Evolutionary conservation across 2,888 invertebrate genomes (phyloP), one percentile per base, ranked within the genome.

Genomic region (Volucella zonaria): DNA sequence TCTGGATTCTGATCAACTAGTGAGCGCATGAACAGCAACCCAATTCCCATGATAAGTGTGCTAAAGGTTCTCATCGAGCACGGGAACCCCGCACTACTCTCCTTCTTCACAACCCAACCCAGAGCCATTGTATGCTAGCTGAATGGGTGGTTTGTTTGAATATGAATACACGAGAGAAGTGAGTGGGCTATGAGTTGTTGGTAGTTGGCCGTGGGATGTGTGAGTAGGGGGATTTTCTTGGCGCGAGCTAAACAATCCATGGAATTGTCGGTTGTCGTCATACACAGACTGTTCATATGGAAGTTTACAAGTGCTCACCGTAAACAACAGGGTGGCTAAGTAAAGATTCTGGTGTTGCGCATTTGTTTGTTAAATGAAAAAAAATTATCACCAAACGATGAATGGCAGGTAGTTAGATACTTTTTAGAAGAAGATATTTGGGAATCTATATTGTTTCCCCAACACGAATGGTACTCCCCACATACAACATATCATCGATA

Each of bases 11-110:
- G 81, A 87, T 87, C 87, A 85, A 87, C 87, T 86, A 51, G 80
- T 82, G 85, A 82, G 82, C 85, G 79, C 86, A 87, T 87, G 87
- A 73, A 85, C 85, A 82, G 71, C 86, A 86, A 87, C 86, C 87
- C 86, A 86, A 82, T 87, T 87, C 82, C 75, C 82, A 87, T 79
- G 76, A 70, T 82, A 82, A 86, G 71, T 85, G 77, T 85, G 81
- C 81, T 85, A 83, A 80, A 75, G 66, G 66, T 75, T 80, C 61
- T 43, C 51, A 47, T 76, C 54, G 18, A 61, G 18, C 51, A 56
- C 43, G 42, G 58, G 31, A 40, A 43, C 18, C 10, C n/a, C 18
- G 15, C 31, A 56, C 18, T 23, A 47, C 40, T 54, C 47, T 18
- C 31, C 31, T 51, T 40, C 56, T 54, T 12, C 23, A 18, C 4